Evolutionary conservation across 2,797 vertebrate genomes (phyloP).

Genomic region (Artibeus jamaicensis): DNA sequence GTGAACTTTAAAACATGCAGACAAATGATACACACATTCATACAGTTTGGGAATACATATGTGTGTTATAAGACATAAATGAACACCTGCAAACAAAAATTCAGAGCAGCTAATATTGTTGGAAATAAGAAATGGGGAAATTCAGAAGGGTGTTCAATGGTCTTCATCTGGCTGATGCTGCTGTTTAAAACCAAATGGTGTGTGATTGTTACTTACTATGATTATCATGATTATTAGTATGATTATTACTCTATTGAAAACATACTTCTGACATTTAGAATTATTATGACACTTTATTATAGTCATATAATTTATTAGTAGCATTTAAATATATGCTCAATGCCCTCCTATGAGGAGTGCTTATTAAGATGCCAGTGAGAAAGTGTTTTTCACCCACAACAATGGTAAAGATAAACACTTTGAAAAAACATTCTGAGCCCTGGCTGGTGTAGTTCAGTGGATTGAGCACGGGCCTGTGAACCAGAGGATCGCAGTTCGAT

Average conservation of each 20-base stretch:
- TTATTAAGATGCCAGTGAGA: neutral
- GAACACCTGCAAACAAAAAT: neutral
- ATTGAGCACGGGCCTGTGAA: no score
- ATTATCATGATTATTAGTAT: neutral
- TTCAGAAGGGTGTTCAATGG: neutral
- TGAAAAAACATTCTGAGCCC: neutral
- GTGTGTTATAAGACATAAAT: neutral
- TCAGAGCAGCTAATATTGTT: neutral
- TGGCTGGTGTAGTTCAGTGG: no score
- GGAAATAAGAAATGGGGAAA: neutral
- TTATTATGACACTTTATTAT: neutral
- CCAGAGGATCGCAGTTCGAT: no score
- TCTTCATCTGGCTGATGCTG: neutral
- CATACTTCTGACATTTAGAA: neutral
- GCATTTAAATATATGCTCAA: neutral
- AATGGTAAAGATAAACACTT: conserved; percentile 4
- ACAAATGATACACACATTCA: neutral
- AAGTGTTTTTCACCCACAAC: neutral
- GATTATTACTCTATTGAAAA: neutral
- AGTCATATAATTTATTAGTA: neutral
- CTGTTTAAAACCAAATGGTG: neutral
- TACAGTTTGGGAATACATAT: neutral
- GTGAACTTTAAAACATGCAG: neutral
- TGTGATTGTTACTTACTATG: neutral
- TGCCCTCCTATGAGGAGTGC: neutral